Evolutionary conservation across 2,797 vertebrate species (phyloP).

Genomic region (Darevskia nairensis): DNA sequence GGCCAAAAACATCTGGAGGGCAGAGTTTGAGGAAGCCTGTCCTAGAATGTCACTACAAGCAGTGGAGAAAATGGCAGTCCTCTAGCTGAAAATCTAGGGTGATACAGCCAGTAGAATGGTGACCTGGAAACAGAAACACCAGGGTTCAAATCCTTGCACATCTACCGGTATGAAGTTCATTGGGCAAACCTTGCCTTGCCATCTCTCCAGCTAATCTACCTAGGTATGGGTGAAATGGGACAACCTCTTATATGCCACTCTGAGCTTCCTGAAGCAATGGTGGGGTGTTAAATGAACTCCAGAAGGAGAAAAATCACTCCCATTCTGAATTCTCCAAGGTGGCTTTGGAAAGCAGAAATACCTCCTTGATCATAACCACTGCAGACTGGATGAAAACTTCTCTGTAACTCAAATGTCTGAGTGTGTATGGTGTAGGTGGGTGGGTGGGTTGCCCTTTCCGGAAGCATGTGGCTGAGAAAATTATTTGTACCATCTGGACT

Average conservation of each 20-base stretch:
- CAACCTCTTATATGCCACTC: not conserved
- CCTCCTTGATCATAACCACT: rapidly evolving
- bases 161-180: too few relatives aligned
- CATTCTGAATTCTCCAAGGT: not conserved
- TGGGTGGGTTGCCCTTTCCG: not conserved
- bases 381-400: not conserved
- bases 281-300: not conserved
- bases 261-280: not conserved
- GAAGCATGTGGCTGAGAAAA: not conserved
- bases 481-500: not conserved
- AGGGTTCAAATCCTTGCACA: not conserved
- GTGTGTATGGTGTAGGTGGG: not conserved
- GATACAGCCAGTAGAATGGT: not conserved
- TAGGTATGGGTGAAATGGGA: not conserved
- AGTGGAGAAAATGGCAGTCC: too few relatives aligned
- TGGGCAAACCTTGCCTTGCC: not conserved
- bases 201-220: not conserved
- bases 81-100: not conserved
- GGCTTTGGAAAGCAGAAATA: not conserved
- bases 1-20: too few relatives aligned
- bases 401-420: not conserved
- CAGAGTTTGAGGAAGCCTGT: too few relatives aligned
- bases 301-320: rapidly evolving
- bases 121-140: not conserved
- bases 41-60: too few relatives aligned